Base-by-base conservation (phyloP, 35 echinoderm and acorn worm species). In the Diadema setosum region DNA sequence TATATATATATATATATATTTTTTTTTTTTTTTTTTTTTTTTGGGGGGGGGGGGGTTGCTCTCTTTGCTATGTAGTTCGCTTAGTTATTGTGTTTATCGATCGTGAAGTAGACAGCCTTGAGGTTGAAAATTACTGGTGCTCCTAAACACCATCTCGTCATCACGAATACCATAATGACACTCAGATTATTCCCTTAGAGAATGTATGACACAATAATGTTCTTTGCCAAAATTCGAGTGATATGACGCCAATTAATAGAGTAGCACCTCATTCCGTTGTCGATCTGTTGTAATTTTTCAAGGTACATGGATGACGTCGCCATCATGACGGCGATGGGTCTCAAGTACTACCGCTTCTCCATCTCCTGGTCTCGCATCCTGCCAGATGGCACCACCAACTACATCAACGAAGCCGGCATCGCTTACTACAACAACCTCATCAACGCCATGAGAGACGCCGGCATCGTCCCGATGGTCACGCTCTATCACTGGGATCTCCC, bases 401-500 rank as follows among this genome's bases (percentile, higher is more conserved):
- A 81, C 36, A 44, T 98, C 35, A 94, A 98, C 58, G 84, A 98
- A 83, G 23, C 89, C 15, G 96, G 96, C 26, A 65, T 98, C 39
- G 65, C 41, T 35, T 94, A 98, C 58, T 98, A 98, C 58, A 84
- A 92, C 23, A 83, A 84, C 35, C 73, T 98, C 12, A 84, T 98
- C 8, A 84, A 86, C 55, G 89, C 39, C 14, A 81, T 98, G 20
- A 17, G 91, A 8, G 74, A 81, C 17, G 82, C 73, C 65, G 86
- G 70, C 4, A 94, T 98, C 30, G 67, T 88, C 45, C 96, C 96
- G 1, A 89, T 98, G 88, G 82, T 94, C n/a, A 98, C 96, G 1
- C 92, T 98, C 20, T 98, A 98, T 65, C 96, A 98, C 61, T 98
- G 96, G 96, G 96, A 98, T 58, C 75, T 98, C 7, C 96, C 96